Base-by-base conservation (phyloP, 1,140 invertebrate genomes). In the Euschistus heros region DNA sequence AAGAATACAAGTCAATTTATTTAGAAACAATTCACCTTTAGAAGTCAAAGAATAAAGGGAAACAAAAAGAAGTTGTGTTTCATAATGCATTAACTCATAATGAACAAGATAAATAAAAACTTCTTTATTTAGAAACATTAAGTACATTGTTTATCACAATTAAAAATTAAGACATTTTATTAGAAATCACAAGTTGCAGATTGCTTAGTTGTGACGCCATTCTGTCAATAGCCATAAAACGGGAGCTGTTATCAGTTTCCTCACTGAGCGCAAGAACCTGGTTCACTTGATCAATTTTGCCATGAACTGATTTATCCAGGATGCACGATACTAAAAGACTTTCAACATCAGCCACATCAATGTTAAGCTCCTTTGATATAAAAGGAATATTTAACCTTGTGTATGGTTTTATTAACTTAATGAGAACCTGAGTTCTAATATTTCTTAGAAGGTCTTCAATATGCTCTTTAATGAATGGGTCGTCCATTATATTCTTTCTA, bases 381-480 rank as follows among this genome's bases (percentile, higher is more conserved):
- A 98, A 98, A 15, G 94, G 92, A 74, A 99, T 96, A 73, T 96
- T 91, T 73, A 99, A 98, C 72, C 94, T 85, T 42, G 95, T 98
- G 75, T 99, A 99, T 10, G 97, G 97, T 70, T 92, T 93, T 67
- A 99, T 98, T 57, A 99, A 78, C 76, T 98, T 97, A 60, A 98
- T 96, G 26, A 99, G 80, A 65, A 99, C 79, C 78, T 91, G 95
- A 18, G 95, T 99, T 67, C 97, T 81, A 71, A 99, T 98, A 78
- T 99, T 99, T 52, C 92, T 80, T 54, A 99, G 77, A 37, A 99
- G 79, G 42, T 17, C 61, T 57, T 57, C 97, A 75, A 99, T 98
- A 73, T 99, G 96, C 77, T 99, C 97, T 71, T 94, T 81, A 72
- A 99, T 99, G 76, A 99, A 99, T 7, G 93, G 94, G 81, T 99